Conservation (phyloP, 2,888 invertebrate genomes). For the Cheilosia impressa region DNA sequence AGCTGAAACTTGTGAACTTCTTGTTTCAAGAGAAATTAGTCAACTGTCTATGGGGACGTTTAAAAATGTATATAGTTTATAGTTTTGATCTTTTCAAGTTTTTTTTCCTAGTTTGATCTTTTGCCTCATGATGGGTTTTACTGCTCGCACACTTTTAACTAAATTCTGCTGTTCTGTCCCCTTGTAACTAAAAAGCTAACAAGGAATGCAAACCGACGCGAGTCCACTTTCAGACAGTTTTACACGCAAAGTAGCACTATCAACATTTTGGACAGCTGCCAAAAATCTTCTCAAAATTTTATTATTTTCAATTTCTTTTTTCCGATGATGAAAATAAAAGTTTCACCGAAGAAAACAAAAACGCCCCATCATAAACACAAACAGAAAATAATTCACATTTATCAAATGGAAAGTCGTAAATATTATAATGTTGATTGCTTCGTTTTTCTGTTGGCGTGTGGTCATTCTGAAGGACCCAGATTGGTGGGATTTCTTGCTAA, state of each 20-base stretch:
- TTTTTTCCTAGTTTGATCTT: too few species aligned
- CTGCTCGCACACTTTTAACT: too few species aligned
- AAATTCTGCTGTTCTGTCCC: too few species aligned
- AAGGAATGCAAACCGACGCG: background rate
- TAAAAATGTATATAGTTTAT: too few species aligned
- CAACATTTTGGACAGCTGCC: constrained; percentile 34
- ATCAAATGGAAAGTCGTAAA: constrained; percentile 43
- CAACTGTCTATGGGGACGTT: too few species aligned
- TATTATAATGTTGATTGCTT: constrained; percentile 27
- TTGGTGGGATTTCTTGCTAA: constrained; percentile 25
- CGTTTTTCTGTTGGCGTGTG: constrained; percentile 3
- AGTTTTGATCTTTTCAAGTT: too few species aligned
- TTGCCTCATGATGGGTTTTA: too few species aligned
- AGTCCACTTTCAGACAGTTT: constrained; percentile 42
- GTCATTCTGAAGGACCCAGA: constrained; percentile 17
- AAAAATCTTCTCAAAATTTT: constrained; percentile 8
- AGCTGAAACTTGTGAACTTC: too few species aligned
- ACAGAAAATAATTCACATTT: constrained; percentile 31
- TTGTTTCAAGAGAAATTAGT: too few species aligned
- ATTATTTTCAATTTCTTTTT: constrained; percentile 3
- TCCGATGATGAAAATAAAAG: constrained; percentile 16
- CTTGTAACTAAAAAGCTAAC: background rate
- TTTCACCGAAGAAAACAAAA: constrained; percentile 8
- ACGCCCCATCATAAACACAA: background rate
- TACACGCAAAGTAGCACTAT: constrained; percentile 11